Base-by-base conservation (phyloP, 1,140 invertebrate species). In the Drosophila asahinai region DNA sequence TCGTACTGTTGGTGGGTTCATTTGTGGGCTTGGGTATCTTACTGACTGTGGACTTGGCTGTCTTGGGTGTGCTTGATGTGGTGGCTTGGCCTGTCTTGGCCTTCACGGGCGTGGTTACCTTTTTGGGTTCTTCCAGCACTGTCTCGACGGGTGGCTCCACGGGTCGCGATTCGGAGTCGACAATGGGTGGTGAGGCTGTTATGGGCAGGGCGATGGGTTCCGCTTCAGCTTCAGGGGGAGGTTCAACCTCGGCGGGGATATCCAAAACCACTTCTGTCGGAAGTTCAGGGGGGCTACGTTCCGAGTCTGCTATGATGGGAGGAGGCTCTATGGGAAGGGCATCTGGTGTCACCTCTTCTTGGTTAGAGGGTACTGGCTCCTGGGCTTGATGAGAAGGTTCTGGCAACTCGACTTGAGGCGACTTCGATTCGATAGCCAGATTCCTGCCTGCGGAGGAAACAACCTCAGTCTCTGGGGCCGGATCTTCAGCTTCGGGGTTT, bases 161-260 rank as follows among this genome's bases (percentile, higher is more conserved):
- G 25, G 94, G 93, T 76, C 94, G 94, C 48, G 93, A 94, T 80
- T 94, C 93, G 17, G 92, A 77, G 79, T 93, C 86, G 49, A 89
- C 71, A 65, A 92, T 80, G 33, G 81, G 81, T 45, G 81, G 72
- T 17, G 65, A 25, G n/a, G 78, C 65, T 12, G 51, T 67, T 33
- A 89, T 22, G 38, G 86, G 86, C 17, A 89, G 8, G 51, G 78
- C 61, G 3, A 27, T 63, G 27, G 77, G 22, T 40, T 52, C 79
- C 30, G 19, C 3, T 2, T 33, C 45, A 19, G 7, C 51, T 40
- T 62, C 40, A 12, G 38, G 22, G 14, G 47, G 12, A 9, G 45
- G 17, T n/a, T 43, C 27, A 9, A 17, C 14, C 33, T 63, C 58
- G 25, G 15, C 1, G 0, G 15, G 19, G 1, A 59, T 8, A 19